Evolutionary conservation across 2,888 invertebrate genomes (phyloP).

Genomic region (Rhagophthalmus giganteus): DNA sequence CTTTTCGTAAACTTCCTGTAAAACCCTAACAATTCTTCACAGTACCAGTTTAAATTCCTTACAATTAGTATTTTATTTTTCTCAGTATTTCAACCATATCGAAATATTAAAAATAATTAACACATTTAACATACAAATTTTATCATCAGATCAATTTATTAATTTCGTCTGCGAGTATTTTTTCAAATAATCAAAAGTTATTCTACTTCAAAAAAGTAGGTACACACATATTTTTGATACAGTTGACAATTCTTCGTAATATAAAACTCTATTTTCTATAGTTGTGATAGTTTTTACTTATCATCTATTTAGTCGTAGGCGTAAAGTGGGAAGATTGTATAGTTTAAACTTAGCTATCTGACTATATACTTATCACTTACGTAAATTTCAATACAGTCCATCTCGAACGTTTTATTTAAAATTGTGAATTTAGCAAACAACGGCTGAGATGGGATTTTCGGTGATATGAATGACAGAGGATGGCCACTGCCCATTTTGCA

Average conservation of each 20-base stretch:
- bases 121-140: slow-evolving; percentile 10
- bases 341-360: slow-evolving; percentile 8
- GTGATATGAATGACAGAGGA: slow-evolving; percentile 75
- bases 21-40: too few species aligned
- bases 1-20: too few species aligned
- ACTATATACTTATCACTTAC: slow-evolving; percentile 8
- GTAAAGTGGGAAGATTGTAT: slow-evolving; percentile 2
- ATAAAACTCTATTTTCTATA: slow-evolving; percentile 8
- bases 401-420: slow-evolving; percentile 26
- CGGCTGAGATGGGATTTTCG: slow-evolving; percentile 77
- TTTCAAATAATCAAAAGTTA: too few species aligned
- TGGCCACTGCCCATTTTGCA: slow-evolving; percentile 57
- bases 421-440: slow-evolving; percentile 65
- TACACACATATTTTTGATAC: too few species aligned
- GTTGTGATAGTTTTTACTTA: slow-evolving; percentile 10
- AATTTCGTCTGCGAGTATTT: too few species aligned
- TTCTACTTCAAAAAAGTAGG: too few species aligned
- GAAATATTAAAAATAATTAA: neutral
- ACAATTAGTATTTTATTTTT: neutral
- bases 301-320: slow-evolving; percentile 14
- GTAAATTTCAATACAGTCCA: slow-evolving; percentile 45
- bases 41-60: neutral
- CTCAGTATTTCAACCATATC: neutral
- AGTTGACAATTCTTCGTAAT: neutral
- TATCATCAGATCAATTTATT: slow-evolving; percentile 6